Conservation (phyloP, 2,797 vertebrate species). For the Pachyuromys duprasi region DNA sequence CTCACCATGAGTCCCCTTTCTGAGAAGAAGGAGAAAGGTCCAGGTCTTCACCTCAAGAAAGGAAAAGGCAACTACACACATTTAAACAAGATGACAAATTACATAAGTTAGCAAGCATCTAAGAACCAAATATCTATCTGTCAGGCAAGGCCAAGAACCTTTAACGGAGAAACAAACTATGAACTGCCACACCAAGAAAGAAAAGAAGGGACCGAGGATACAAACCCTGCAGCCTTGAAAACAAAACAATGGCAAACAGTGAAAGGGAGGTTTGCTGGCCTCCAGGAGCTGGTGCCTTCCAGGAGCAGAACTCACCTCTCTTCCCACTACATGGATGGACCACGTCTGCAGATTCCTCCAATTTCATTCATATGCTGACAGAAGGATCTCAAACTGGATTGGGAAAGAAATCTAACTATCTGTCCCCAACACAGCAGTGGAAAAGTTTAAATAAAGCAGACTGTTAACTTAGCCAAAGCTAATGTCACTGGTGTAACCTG, state of each 20-base stretch:
- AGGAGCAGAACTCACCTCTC: neutral
- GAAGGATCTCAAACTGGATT: neutral
- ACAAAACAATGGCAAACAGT: neutral
- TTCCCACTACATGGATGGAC: neutral
- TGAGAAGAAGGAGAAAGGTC: neutral
- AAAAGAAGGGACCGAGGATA: neutral
- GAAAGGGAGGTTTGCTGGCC: neutral
- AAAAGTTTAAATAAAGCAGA: neutral
- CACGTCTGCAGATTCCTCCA: neutral
- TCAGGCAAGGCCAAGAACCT: neutral
- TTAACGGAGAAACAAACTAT: neutral
- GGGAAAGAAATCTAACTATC: neutral
- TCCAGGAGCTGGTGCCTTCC: neutral
- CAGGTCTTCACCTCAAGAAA: neutral
- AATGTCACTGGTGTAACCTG: neutral
- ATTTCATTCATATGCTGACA: neutral
- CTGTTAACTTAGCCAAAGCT: neutral
- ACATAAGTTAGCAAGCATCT: neutral
- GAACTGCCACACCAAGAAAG: neutral
- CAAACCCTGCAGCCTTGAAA: neutral
- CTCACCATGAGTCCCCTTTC: neutral
- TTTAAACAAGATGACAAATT: neutral
- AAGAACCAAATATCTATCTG: neutral
- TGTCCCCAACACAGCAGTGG: neutral
- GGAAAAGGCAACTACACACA: neutral